A percentile compares a stretch with the other conserved stretches of the same genome.
Evolutionary conservation across 2,888 invertebrate genomes (phyloP).

Genomic region (Temnothorax ravouxi): DNA sequence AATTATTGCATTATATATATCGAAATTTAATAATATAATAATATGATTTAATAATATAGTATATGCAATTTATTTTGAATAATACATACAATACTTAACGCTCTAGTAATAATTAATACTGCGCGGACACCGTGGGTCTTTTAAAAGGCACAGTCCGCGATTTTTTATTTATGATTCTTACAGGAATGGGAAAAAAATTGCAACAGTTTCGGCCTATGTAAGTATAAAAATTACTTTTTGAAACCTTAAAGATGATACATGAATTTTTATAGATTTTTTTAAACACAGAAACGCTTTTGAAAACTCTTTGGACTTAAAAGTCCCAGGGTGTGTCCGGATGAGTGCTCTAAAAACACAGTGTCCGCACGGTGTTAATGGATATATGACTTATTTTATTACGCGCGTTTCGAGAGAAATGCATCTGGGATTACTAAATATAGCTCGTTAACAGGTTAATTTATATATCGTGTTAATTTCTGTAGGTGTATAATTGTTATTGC

Average conservation of each 20-base stretch:
- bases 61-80: neutral
- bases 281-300: no score
- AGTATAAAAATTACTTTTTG: no score
- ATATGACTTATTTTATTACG: neutral
- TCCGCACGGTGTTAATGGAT: neutral
- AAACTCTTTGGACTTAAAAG: no score
- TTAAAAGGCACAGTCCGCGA: no score
- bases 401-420: neutral
- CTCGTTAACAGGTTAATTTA: conserved; percentile 20
- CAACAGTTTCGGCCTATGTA: no score
- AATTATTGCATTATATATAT: neutral
- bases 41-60: neutral
- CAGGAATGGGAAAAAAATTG: no score
- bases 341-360: no score
- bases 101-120: neutral
- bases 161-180: no score
- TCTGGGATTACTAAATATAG: neutral
- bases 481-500: neutral
- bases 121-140: no score
- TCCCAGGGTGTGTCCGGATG: no score
- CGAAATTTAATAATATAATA: neutral
- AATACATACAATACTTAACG: neutral
- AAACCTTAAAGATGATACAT: no score
- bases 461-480: neutral
- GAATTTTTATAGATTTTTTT: no score